These are phyloP conservation scores for Altica lythri DNA, from an alignment of 2,888 invertebrate species.

Conservation along the genomic window DNA sequence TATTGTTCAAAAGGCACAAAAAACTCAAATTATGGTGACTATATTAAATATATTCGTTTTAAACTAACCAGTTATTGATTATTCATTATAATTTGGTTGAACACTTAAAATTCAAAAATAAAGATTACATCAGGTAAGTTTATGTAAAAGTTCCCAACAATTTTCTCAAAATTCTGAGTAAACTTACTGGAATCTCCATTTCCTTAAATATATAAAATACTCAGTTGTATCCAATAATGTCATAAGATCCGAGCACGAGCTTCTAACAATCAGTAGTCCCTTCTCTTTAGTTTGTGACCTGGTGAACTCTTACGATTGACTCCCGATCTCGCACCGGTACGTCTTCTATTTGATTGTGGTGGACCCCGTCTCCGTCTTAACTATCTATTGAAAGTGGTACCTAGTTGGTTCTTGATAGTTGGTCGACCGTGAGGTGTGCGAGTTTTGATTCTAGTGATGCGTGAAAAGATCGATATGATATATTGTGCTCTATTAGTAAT, in stretches of 20 bases:
- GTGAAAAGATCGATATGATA: constrained; percentile 1
- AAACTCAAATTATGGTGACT: no score
- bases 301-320: constrained; percentile 37
- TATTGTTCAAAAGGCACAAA: no score
- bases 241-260: constrained; percentile 15
- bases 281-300: constrained; percentile 41
- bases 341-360: constrained; percentile 7
- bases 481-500: not conserved
- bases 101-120: no score
- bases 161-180: no score
- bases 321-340: constrained; percentile 16
- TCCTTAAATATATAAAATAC: no score
- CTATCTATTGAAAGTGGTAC: not conserved
- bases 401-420: constrained; percentile 4
- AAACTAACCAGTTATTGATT: no score
- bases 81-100: no score
- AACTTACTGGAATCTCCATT: no score
- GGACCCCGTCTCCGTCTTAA: constrained; percentile 4
- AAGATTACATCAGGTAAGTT: no score
- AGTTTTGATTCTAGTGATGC: not conserved
- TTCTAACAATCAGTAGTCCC: constrained; percentile 25
- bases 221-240: no score
- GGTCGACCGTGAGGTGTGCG: constrained; percentile 8
- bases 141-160: no score
- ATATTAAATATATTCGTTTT: no score